Base-by-base conservation (phyloP, 1,140 invertebrate species). In the Coenobita brevimanus region DNA sequence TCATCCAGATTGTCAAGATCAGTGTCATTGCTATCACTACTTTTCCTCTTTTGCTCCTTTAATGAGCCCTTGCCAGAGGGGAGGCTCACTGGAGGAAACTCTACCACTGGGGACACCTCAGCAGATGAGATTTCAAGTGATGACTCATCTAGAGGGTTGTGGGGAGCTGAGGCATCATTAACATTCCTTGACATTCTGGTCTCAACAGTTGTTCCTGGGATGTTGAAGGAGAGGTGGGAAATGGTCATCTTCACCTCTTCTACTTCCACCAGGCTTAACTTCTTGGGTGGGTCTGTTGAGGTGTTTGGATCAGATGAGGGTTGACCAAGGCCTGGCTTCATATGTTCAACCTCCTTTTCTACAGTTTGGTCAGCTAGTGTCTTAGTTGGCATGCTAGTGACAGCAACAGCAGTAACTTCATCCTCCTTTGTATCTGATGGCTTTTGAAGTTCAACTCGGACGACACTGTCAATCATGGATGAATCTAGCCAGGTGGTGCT, bases 171-270 rank as follows among this genome's bases (percentile, higher is more conserved):
- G 27, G 41, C 46, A 73, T 38, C 27, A 46, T 73, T 30, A 15
- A 1, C 24, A 24, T 30, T 33, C 30, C 46, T 33, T 3, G 36
- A 1, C 17, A 57, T 38, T 38, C 71, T 71, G 17, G 33, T 54
- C 36, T 83, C 67, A n/a, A 71, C 30, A 17, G 73, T 36, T 86
- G 73, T 62, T 30, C 62, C 69, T 33, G 90, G 80, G 64, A 83
- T 88, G 27, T 89, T 81, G 46, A 90, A 89, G 1, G 82, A 76
- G 0, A 89, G 33, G 69, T 89, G 89, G 15, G 90, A 82, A 30
- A 90, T 89, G 30, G 83, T 89, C 46, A 82, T 90, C 80, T 90
- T 89, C 24, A 90, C 88, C 62, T 91, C 89, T 54, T 90, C 90
- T 43, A 90, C 89, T 64, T 90, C 90, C 33, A 89, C 80, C 17